Evolutionary conservation across 2,113 vertebrate species (phyloP), one percentile per base, ranked within the genome.

Genomic region (Datnioides undecimradiatus): DNA sequence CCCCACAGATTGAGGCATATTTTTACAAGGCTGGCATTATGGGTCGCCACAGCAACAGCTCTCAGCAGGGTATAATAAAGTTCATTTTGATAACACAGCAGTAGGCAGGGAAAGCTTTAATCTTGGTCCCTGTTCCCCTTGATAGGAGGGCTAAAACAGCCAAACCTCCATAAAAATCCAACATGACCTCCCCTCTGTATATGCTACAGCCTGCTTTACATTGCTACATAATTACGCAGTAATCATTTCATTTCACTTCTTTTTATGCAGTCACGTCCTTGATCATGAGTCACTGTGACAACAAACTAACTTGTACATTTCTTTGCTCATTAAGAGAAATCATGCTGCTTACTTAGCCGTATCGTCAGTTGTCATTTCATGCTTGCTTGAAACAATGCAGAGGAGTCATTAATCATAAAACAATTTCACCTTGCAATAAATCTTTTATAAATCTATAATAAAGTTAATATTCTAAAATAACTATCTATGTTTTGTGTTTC

Each of bases 21-120:
- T 84, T 87, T 84, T 80, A 76, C 73, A 59, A 78, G 41, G 77
- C 84, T 78, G 78, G 79, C 86, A 75, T 91, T 82, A 74, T 59
- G 75, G 75, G 86, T 85, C 54, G 41, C 81, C 79, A 40, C 77
- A 60, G 88, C 86, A 70, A 79, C 85, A 71, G 79, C 75, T 81
- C 87, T 83, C 87, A 86, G 82, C 85, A 10, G 82, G 87, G 83
- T 68, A 60, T 83, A 82, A 91, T 90, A 88, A 92, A 88, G 83
- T 88, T 92, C 64, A 87, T 90, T 92, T 84, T 91, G 88, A 92
- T 90, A 90, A 85, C 86, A 55, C 90, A 78, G 88, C 90, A 82
- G 84, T 85, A 73, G 82, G 49, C 62, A 66, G 51, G 48, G 49
- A 71, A 31, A 65, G 88, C 89, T 90, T 88, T 91, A 84, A 89